These are phyloP conservation scores for Tupaia chinensis DNA, from an alignment of 2,113 vertebrate genomes.

Conservation along the genomic window DNA sequence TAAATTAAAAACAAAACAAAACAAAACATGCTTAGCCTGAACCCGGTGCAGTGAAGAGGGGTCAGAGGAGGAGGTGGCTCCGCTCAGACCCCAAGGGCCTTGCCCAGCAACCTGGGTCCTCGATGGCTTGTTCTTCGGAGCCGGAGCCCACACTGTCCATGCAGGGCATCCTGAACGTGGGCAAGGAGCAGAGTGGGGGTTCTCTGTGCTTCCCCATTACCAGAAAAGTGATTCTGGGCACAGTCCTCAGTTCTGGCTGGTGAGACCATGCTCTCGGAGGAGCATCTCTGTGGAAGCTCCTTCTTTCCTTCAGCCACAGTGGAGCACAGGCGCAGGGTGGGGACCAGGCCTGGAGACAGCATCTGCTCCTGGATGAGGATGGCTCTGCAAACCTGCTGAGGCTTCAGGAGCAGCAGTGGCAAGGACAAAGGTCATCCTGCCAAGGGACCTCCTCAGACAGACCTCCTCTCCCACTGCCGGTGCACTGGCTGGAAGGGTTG, in stretches of 20 bases:
- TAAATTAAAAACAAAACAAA: too few species aligned
- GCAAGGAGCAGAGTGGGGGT: fast-evolving
- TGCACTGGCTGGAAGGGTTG: too few species aligned
- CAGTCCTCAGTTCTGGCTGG: fast-evolving
- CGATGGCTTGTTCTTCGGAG: background rate
- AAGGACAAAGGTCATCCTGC: background rate
- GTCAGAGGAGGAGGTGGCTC: background rate
- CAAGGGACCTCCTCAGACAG: too few species aligned
- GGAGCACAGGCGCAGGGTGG: fast-evolving
- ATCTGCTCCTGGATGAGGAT: fast-evolving
- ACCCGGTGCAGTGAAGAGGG: fast-evolving
- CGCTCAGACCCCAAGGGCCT: background rate
- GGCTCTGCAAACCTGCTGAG: fast-evolving
- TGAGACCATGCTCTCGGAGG: fast-evolving
- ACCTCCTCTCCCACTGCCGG: too few species aligned
- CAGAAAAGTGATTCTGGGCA: too few species aligned
- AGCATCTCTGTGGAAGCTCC: fast-evolving
- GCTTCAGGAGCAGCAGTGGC: fast-evolving
- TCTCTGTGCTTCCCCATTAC: too few species aligned
- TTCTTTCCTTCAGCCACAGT: fast-evolving
- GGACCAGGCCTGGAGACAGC: fast-evolving
- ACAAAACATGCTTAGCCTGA: too few species aligned
- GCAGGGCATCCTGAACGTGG: fast-evolving
- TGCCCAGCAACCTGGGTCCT: background rate
- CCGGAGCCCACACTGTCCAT: fast-evolving